A percentile compares a stretch with the other conserved stretches of the same genome.
phyloP scores from a whole-genome alignment of 1,140 invertebrate genomes.

The Choristoneura fumiferana region DNA sequence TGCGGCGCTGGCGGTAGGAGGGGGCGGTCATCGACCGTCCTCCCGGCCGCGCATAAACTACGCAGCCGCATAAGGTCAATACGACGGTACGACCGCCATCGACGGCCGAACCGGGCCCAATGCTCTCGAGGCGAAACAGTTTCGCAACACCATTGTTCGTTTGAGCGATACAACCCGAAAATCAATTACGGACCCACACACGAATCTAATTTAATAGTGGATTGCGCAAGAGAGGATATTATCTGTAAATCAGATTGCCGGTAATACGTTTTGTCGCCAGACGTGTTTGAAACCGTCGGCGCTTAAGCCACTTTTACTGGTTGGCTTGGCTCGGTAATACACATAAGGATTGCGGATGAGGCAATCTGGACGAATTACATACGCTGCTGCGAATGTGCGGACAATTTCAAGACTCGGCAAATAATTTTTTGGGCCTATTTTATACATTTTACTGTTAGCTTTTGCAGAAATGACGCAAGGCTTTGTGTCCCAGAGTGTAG shows the following conservation, averaged over 20 bases:
- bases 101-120: conserved; percentile 38
- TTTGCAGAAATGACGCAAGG: conserved; percentile 16
- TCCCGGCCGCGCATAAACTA: conserved; percentile 63
- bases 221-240: conserved; percentile 45
- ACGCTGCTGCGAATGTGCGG: neutral
- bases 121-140: conserved; percentile 32
- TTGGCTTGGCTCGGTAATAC: conserved; percentile 21
- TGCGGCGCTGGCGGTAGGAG: no score
- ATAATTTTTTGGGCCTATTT: no score
- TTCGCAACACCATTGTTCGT: conserved; percentile 56
- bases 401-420: no score
- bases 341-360: neutral
- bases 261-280: conserved; percentile 36
- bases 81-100: conserved; percentile 30
- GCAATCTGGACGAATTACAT: conserved; percentile 3
- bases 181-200: conserved; percentile 52
- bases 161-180: conserved; percentile 38
- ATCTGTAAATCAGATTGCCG: conserved; percentile 40
- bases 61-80: conserved; percentile 72
- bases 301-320: conserved; percentile 18
- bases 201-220: conserved; percentile 44
- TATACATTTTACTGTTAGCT: no score
- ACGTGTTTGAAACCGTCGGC: conserved; percentile 20
- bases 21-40: conserved; percentile 71
- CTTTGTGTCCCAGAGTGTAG: no score